Conservation (phyloP, 37 sponge, comb jelly and placozoan genomes). For the Diacarnus erythraeanus region DNA sequence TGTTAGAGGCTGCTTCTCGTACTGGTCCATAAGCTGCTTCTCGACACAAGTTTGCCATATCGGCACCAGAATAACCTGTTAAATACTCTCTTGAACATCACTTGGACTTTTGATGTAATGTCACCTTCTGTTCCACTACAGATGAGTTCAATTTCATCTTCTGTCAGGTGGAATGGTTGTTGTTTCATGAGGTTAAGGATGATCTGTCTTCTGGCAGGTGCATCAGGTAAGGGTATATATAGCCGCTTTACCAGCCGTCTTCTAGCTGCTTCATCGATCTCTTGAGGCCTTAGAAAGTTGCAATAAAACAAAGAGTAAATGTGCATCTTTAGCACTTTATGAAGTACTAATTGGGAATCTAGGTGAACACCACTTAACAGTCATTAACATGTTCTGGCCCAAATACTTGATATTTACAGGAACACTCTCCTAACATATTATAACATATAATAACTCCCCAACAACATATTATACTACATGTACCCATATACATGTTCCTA, state of each 20-base stretch:
- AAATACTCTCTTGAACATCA: background rate
- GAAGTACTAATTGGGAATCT: too few species aligned
- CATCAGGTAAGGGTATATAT: conserved; percentile 96
- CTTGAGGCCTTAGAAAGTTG: conserved; percentile 77
- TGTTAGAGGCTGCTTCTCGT: conserved; percentile 60
- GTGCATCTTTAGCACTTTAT: too few species aligned
- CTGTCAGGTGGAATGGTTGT: conserved; percentile 65
- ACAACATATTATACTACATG: too few species aligned
- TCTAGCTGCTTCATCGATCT: conserved; percentile 98
- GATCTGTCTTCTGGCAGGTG: conserved; percentile 82
- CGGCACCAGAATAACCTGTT: conserved; percentile 96
- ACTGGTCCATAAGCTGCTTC: conserved; percentile 96
- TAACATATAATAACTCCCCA: too few species aligned
- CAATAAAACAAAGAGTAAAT: background rate
- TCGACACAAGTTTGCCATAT: conserved; percentile 92
- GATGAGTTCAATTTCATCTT: conserved; percentile 62
- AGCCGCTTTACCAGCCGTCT: conserved; percentile 94
- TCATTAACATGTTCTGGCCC: too few species aligned
- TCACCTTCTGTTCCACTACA: conserved; percentile 69
- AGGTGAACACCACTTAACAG: too few species aligned
- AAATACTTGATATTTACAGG: too few species aligned
- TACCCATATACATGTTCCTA: too few species aligned
- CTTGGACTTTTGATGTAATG: background rate
- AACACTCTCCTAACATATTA: too few species aligned
- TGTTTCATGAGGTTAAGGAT: conserved; percentile 72